Base-by-base conservation (phyloP, 2,888 invertebrate genomes). In the Phyllotreta striolata region DNA sequence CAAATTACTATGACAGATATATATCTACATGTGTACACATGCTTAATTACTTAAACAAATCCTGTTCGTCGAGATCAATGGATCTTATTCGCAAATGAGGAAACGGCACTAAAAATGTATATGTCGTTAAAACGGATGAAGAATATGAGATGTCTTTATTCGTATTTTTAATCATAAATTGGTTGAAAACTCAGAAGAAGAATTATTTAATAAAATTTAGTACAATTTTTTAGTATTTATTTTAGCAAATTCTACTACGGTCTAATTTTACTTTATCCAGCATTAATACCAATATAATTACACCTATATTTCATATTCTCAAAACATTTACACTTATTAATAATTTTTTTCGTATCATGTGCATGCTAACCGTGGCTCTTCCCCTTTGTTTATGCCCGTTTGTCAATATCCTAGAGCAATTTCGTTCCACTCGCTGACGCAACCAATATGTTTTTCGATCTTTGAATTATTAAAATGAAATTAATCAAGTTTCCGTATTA, bases 41-140 rank as follows among this genome's bases (percentile, higher is more conserved):
- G 61, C 66, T 69, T 69, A 67, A 69, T 64, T 62, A 47, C 67
- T 64, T 54, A 62, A 69, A 67, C 69, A 66, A 69, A 69, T 67
- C 64, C 63, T 65, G 62, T 67, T 54, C 55, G 37, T 52, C 9
- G 38, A 52, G 13, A 52, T 49, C 35, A 34, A 49, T 49, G 37
- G 49, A 49, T 49, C 49, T 35, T 49, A 12, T 13, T 35, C 10
- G 14, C 44, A 44, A 44, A 44, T 44, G 12, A 44, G 35, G 49
- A 49, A n/a, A 49, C n/a, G 34, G 12, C 24, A 24, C 4, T 24
- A 24, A 24, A 24, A 24, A 24, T 3, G 24, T 4, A 24, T 24
- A 24, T n/a, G n/a, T 24, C 24, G 9, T 14, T 6, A 47, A 14
- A 13, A 6, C 47, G 13, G 13, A 14, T 9, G 24, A 47, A 47